Evolutionary conservation across 2,888 invertebrate genomes (phyloP).

Genomic region (Pasiphila rectangulata): DNA sequence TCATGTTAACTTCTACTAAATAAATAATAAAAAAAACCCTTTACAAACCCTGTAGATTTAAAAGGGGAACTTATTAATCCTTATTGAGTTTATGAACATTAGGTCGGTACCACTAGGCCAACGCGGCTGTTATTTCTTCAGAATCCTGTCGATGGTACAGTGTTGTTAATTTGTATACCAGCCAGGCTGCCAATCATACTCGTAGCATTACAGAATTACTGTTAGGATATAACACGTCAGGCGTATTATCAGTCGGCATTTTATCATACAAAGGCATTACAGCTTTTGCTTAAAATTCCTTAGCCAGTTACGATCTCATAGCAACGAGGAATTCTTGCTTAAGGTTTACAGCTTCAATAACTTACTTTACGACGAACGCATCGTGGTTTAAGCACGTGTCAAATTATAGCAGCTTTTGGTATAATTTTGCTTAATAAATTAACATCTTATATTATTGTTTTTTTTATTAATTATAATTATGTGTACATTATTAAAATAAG

Average conservation of each 20-base stretch:
- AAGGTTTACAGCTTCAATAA: slow-evolving; percentile 71
- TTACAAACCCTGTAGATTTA: no score
- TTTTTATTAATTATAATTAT: no score
- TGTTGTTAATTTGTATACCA: background rate
- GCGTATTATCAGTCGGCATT: slow-evolving; percentile 5
- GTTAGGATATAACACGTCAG: background rate
- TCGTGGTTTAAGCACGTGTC: slow-evolving; percentile 61
- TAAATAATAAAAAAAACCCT: no score
- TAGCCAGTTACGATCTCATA: slow-evolving; percentile 48
- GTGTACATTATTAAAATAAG: no score
- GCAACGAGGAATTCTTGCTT: slow-evolving; percentile 68
- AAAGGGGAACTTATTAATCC: no score
- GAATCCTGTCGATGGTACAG: no score
- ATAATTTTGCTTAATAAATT: background rate
- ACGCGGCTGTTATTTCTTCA: no score
- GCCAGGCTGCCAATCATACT: background rate
- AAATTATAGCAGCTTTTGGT: slow-evolving; percentile 32
- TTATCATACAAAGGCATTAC: slow-evolving; percentile 8
- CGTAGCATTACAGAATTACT: background rate
- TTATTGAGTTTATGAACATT: no score
- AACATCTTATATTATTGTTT: no score
- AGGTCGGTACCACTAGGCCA: no score
- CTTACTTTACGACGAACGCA: slow-evolving; percentile 64
- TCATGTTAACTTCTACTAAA: no score
- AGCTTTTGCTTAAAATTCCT: slow-evolving; percentile 15